Conservation (phyloP, 2,113 vertebrate species). For the Eleginops maclovinus region DNA sequence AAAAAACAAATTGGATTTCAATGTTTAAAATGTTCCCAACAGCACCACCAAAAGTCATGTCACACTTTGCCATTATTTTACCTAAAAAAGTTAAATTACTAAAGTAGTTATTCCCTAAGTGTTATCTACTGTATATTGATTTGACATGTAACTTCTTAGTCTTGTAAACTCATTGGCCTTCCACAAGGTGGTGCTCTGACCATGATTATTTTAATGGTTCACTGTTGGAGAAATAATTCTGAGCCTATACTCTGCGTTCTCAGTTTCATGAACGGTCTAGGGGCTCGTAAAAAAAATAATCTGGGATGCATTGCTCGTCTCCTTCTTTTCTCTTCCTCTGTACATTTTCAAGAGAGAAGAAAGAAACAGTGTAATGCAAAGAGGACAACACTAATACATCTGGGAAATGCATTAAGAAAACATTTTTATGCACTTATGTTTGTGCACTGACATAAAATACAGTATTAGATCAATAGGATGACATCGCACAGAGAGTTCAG, state of each 20-base stretch:
- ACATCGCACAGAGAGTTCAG: conserved; percentile 44
- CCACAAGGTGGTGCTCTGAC: conserved; percentile 61
- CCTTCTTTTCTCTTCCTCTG: not conserved
- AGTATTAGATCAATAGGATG: conserved; percentile 36
- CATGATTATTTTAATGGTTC: not conserved
- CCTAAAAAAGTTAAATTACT: not conserved
- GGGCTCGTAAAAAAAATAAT: conserved; percentile 37
- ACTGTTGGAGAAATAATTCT: not conserved
- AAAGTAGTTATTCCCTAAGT: not conserved
- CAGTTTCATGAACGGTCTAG: conserved; percentile 24
- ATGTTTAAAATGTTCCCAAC: not conserved
- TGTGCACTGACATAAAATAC: not conserved
- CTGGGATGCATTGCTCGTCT: conserved; percentile 2
- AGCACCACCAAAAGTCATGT: not conserved
- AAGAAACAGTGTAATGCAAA: not conserved
- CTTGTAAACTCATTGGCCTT: conserved; percentile 14
- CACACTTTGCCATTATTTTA: not conserved
- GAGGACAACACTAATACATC: not conserved
- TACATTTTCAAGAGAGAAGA: not conserved
- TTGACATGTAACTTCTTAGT: not conserved
- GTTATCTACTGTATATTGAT: not conserved
- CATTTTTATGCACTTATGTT: not conserved
- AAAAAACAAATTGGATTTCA: not conserved
- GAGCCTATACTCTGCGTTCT: conserved; percentile 14
- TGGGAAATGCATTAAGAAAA: not conserved